Conservation (phyloP, 2,797 vertebrate genomes). For the Rhodeus uyekii region DNA sequence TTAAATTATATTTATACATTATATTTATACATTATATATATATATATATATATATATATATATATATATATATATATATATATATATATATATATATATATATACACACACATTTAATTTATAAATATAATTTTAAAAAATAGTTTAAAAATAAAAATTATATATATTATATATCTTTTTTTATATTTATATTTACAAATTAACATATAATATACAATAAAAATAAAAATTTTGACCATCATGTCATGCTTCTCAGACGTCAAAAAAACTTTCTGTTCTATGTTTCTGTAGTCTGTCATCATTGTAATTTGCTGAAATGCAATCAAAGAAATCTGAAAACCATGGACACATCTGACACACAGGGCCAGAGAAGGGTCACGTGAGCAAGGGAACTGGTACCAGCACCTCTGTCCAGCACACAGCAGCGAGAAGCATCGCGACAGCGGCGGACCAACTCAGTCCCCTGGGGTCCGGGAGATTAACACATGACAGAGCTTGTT, state of each 20-base stretch:
- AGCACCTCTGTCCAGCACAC: constrained; percentile 42
- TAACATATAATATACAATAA: too few species aligned
- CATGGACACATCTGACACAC: background rate
- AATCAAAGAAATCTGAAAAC: background rate
- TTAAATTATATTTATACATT: too few species aligned
- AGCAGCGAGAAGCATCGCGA: constrained; percentile 37
- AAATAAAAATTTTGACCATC: too few species aligned
- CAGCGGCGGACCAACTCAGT: constrained; percentile 50
- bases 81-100: too few species aligned
- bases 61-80: too few species aligned
- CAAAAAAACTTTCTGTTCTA: background rate
- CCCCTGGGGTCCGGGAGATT: constrained; percentile 70
- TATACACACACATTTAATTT: too few species aligned
- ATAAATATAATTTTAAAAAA: too few species aligned
- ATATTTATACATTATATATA: too few species aligned
- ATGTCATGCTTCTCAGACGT: background rate
- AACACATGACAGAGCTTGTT: constrained; percentile 79
- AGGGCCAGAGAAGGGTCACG: background rate
- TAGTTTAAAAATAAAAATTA: too few species aligned
- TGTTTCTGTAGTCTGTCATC: background rate
- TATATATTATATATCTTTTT: too few species aligned
- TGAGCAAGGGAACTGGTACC: background rate
- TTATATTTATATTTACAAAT: too few species aligned
- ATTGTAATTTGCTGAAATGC: background rate
- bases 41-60: too few species aligned